Evolutionary conservation across 1,140 invertebrate species (phyloP).

Genomic region (Zaprionus lachaisei): DNA sequence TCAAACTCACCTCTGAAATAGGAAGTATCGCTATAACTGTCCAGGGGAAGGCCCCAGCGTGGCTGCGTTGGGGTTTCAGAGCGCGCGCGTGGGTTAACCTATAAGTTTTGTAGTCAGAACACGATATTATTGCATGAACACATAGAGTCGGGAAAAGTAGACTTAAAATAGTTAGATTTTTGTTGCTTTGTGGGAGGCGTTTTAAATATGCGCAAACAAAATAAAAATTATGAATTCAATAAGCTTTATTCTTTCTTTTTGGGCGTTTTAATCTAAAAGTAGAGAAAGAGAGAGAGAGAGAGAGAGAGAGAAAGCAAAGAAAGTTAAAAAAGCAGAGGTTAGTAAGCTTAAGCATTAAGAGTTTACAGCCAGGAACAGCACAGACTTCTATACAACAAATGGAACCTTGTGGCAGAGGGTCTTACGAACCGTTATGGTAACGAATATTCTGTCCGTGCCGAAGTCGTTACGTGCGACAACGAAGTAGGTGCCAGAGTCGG

Average conservation of each 20-base stretch:
- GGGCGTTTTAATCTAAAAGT: conserved; percentile 81
- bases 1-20: conserved; percentile 87
- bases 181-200: conserved; percentile 43
- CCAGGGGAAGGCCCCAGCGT: conserved; percentile 85
- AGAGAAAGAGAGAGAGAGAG: conserved; percentile 45
- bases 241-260: conserved; percentile 84
- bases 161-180: conserved; percentile 51
- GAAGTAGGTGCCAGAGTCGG: conserved; percentile 97
- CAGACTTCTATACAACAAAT: conserved; percentile 7
- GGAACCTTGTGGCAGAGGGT: background rate
- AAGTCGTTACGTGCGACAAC: conserved; percentile 96
- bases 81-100: conserved; percentile 89
- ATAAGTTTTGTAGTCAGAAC: conserved; percentile 74
- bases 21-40: conserved; percentile 84
- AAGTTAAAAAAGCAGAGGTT: conserved; percentile 44
- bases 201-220: conserved; percentile 58
- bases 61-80: conserved; percentile 87
- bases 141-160: conserved; percentile 74
- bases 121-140: conserved; percentile 74
- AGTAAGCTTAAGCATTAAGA: conserved; percentile 64
- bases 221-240: conserved; percentile 53
- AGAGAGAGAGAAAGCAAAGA: conserved; percentile 29
- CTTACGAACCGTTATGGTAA: conserved; percentile 90
- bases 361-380: conserved; percentile 37
- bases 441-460: conserved; percentile 93